Evolutionary conservation across 2,888 invertebrate genomes (phyloP), one percentile per base, ranked within the genome.

Genomic region (Drosophila atroscutellata): DNA sequence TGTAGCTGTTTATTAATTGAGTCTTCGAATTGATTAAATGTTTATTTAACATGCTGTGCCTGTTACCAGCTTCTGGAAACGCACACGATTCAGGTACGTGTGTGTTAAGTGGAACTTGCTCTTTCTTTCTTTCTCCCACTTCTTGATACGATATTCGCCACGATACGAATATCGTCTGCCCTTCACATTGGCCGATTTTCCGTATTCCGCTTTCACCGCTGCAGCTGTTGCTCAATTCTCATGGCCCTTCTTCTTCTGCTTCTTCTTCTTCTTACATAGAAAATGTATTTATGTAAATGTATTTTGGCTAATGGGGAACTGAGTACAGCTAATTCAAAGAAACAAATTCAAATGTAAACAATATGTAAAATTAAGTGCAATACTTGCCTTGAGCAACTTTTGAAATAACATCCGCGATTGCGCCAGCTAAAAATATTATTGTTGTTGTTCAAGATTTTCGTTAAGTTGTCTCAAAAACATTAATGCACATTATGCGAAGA

Each of bases 21-120:
- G 52, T 52, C 72, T 66, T 62, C 63, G 69, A 85, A 87, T 82
- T 78, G 65, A 80, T 85, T 85, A 82, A 83, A 87, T 76, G 70
- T 76, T 67, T 73, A 72, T 82, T 86, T 72, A 77, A 66, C 63
- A 80, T 86, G 72, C 80, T 63, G 68, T 42, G 52, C 50, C 57
- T 56, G 74, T 72, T 78, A 66, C 66, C 68, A 77, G 70, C 58
- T 70, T 56, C 74, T 57, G 59, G 34, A 36, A 42, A 34, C 57
- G 34, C 54, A 68, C 15, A 24, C 45, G 7, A 4, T 34, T 37
- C 30, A 69, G 28, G 32, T 37, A 39, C 8, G 6, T 50, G 26
- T 59, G 42, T 30, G 47, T 61, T 37, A 20, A 51, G 36, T 30
- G 39, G 37, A 42, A 30, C 58, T 60, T 65, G 58, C 49, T 36